Evolutionary conservation across 2,113 vertebrate genomes (phyloP).

Genomic region (Microcebus tavaratra): DNA sequence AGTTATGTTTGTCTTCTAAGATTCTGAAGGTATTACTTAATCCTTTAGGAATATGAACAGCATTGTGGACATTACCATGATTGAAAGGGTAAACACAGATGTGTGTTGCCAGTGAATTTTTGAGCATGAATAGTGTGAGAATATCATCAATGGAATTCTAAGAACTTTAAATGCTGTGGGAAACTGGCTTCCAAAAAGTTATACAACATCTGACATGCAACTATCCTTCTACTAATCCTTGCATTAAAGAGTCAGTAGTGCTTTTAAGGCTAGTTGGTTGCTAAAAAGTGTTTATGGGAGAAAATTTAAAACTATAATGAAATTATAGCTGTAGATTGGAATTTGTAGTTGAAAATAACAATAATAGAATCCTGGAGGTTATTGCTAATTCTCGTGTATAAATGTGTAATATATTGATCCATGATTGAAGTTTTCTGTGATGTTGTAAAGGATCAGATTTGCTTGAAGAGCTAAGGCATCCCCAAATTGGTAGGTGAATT

Average conservation of each 20-base stretch:
- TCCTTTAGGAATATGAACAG: conserved; percentile 75
- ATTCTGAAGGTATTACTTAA: conserved; percentile 73
- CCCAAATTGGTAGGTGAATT: not conserved
- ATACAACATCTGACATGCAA: conserved; percentile 77
- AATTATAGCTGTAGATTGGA: not conserved
- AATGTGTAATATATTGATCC: not conserved
- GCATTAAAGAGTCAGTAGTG: conserved; percentile 70
- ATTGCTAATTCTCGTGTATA: conserved; percentile 1
- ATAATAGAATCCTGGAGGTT: not conserved
- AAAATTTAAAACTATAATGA: not conserved
- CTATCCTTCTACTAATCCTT: conserved; percentile 79
- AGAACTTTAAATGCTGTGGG: conserved; percentile 85
- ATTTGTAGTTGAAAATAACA: not conserved
- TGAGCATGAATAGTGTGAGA: conserved; percentile 81
- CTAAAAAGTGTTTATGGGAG: not conserved
- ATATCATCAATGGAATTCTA: conserved; percentile 84
- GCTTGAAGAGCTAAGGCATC: not conserved
- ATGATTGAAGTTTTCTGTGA: not conserved
- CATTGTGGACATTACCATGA: conserved; percentile 68
- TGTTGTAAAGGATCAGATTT: not conserved
- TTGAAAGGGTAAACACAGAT: conserved; percentile 82
- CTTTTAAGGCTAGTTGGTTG: not conserved
- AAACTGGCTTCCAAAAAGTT: conserved; percentile 80
- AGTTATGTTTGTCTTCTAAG: conserved; percentile 64
- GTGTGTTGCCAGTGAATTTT: conserved; percentile 78